Conservation (phyloP, 2,113 vertebrate genomes). For the Neomonachus schauinslandi region DNA sequence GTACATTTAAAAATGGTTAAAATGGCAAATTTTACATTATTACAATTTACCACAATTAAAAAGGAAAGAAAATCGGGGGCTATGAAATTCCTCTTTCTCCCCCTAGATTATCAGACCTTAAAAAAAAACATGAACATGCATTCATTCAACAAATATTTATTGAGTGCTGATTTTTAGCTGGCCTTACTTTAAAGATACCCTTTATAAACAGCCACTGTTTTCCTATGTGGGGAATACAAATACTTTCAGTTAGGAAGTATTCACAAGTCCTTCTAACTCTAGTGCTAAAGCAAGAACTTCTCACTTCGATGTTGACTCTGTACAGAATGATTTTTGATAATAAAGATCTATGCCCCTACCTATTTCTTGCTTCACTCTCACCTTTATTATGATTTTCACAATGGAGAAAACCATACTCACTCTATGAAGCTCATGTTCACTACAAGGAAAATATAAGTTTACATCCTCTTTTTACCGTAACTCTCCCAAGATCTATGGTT, state of each 20-base stretch:
- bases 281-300: background rate
- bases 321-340: background rate
- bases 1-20: background rate
- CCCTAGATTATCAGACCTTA: background rate
- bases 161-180: background rate
- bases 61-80: background rate
- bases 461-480: background rate
- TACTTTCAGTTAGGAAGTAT: background rate
- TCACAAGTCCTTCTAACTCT: background rate
- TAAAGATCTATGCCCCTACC: background rate
- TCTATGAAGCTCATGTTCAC: background rate
- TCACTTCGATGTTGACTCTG: background rate
- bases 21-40: background rate
- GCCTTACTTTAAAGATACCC: background rate
- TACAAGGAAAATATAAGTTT: background rate
- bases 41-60: background rate
- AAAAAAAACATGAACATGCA: background rate
- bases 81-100: background rate
- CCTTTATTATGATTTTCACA: background rate
- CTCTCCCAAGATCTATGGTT: background rate
- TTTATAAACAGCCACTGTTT: background rate
- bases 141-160: background rate
- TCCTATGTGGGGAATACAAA: background rate
- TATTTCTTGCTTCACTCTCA: background rate
- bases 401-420: background rate